Base-by-base conservation (phyloP, 2,888 invertebrate genomes). In the Chymomyza amoena region DNA sequence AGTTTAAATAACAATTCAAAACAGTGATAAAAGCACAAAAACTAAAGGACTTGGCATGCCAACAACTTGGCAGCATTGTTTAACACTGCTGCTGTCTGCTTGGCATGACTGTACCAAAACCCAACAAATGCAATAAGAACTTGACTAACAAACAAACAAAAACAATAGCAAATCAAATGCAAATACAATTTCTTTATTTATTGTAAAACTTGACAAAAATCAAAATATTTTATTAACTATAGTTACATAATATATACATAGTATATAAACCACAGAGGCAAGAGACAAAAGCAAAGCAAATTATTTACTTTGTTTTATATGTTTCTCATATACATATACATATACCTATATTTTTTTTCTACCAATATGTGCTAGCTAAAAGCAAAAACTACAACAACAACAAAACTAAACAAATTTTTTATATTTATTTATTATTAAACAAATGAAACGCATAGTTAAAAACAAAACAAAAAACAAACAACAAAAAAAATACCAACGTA, bases 281-380 rank as follows among this genome's bases (percentile, higher is more conserved):
- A 74, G 63, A 68, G 66, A 74, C 69, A 79, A 59, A 69, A 62
- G 56, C 45, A 61, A 66, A 66, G 39, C 45, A 32, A 32, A 68
- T 56, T 65, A 70, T 66, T 66, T 62, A 70, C 68, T 66, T 62
- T 66, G 54, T 70, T 32, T 60, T 66, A 70, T 60, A 61, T n/a
- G 16, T 39, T 25, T 18, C 18, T 7, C 18, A 51, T 15, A 57
- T 39, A 57, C n/a, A n/a, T n/a, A n/a, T n/a, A n/a, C n/a, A n/a
- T n/a, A n/a, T n/a, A n/a, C n/a, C n/a, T n/a, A 59, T 45, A 56
- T 70, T 52, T 76, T 25, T 73, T 79, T 70, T 77, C 79, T 78
- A 60, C 73, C 69, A 68, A 79, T 74, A 79, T 80, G 79, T 86
- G 79, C 79, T 83, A 85, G 81, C 79, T 81, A 72, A 79, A 77